A percentile compares a stretch with the other conserved stretches of the same genome.
phyloP scores from a whole-genome alignment of 2,797 vertebrate genomes.

The Xenopus petersii region DNA sequence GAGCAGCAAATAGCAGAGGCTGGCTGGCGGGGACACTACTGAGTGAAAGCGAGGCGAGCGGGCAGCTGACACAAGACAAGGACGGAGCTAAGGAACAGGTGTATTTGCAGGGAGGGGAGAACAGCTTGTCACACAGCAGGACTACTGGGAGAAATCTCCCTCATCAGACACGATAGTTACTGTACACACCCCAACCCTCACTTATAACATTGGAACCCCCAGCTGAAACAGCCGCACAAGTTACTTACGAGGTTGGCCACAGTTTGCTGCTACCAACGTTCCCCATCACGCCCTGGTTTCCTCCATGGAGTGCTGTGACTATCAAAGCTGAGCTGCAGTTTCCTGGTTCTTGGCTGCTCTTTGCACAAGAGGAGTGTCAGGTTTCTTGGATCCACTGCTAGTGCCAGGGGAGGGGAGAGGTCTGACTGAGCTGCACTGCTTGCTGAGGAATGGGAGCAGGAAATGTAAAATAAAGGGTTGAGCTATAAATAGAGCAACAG shows the following conservation, averaged over 20 bases:
- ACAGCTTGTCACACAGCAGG: too few species aligned
- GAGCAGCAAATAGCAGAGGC: not conserved
- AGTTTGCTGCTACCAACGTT: slow-evolving; percentile 16
- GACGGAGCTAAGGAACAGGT: too few species aligned
- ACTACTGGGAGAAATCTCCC: too few species aligned
- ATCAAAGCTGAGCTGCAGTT: slow-evolving; percentile 2
- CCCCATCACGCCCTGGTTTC: slow-evolving; percentile 21
- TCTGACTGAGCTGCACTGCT: not conserved
- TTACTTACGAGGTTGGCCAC: slow-evolving; percentile 20
- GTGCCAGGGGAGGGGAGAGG: not conserved
- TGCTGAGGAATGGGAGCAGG: not conserved
- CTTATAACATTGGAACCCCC: too few species aligned
- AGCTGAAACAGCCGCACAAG: not conserved
- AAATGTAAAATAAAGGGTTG: not conserved
- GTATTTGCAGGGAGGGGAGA: too few species aligned
- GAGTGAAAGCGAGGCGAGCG: not conserved
- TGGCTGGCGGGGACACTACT: not conserved
- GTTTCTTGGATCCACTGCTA: not conserved
- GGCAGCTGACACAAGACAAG: too few species aligned
- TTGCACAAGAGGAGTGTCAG: slow-evolving; percentile 21
- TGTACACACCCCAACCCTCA: not conserved
- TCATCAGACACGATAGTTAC: too few species aligned
- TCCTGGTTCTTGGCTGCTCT: slow-evolving; percentile 30
- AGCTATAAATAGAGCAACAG: not conserved
- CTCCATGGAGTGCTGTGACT: slow-evolving; percentile 24